These are phyloP conservation scores for Neria commutata DNA, from an alignment of 2,888 invertebrate species.

Conservation along the genomic window DNA sequence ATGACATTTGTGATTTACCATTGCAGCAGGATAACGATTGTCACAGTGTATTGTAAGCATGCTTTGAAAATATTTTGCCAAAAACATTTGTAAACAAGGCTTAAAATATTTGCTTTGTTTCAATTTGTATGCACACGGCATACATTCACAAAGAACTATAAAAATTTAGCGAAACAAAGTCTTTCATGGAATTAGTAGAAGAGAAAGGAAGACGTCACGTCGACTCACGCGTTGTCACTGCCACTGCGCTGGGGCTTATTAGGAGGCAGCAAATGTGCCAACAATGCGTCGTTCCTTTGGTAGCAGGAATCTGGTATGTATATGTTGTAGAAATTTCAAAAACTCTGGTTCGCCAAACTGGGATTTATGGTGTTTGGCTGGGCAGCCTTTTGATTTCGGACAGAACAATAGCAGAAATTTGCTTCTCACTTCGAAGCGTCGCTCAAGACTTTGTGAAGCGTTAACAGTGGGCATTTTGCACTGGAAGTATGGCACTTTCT, in stretches of 20 bases:
- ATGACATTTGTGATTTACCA: conserved; percentile 3
- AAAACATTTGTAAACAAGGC: conserved; percentile 55
- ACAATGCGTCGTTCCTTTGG: too few relatives aligned
- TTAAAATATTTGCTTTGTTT: conserved; percentile 46
- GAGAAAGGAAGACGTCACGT: conserved; percentile 55
- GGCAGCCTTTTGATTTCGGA: too few relatives aligned
- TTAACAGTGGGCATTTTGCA: too few relatives aligned
- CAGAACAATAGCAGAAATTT: too few relatives aligned
- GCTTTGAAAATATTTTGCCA: conserved; percentile 50
- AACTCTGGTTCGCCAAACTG: conserved; percentile 29
- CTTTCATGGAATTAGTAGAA: conserved; percentile 35
- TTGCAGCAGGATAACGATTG: too few relatives aligned
- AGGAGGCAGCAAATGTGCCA: conserved; percentile 37
- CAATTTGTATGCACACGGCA: too few relatives aligned
- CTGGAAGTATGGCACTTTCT: too few relatives aligned
- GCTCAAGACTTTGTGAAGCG: too few relatives aligned
- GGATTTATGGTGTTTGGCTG: conserved; percentile 29
- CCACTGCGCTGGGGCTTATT: conserved; percentile 53
- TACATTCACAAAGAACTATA: too few relatives aligned
- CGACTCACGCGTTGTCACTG: conserved; percentile 55
- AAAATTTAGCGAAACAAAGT: too few relatives aligned
- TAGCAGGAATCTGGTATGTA: too few relatives aligned
- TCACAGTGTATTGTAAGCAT: conserved; percentile 27
- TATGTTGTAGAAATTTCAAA: conserved; percentile 47
- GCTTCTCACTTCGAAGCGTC: too few relatives aligned